A percentile compares a stretch with the other conserved stretches of the same genome.
Evolutionary conservation across 2,113 vertebrate genomes (phyloP).

Genomic region (Heterotilapia buettikoferi): DNA sequence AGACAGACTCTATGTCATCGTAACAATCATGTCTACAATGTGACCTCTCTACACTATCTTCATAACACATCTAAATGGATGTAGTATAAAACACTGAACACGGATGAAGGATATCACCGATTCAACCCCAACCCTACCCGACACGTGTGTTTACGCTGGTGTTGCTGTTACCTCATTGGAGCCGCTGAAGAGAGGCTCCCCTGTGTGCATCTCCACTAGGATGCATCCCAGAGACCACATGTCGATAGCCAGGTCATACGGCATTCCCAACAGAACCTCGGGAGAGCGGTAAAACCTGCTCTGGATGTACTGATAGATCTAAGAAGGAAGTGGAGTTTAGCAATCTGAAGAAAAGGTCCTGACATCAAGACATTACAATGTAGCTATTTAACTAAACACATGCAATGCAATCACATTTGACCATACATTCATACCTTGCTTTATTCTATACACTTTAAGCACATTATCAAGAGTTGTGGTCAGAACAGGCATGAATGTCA

Average conservation of each 20-base stretch:
- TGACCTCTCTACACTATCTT: neutral
- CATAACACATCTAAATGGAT: neutral
- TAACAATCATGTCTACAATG: neutral
- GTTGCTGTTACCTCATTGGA: conserved; percentile 82
- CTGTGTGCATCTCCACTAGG: conserved; percentile 94
- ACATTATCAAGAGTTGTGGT: neutral
- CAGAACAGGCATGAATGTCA: fast-evolving
- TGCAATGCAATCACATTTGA: neutral
- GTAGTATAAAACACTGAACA: neutral
- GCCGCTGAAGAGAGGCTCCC: conserved; percentile 91
- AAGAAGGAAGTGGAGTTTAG: neutral
- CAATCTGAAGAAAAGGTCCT: neutral
- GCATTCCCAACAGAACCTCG: conserved; percentile 89
- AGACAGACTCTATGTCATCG: neutral
- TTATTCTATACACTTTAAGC: neutral
- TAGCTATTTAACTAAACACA: neutral
- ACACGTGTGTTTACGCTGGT: neutral
- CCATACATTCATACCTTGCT: neutral
- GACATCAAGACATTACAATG: neutral
- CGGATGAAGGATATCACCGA: neutral
- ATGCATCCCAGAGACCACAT: conserved; percentile 96
- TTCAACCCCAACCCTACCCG: neutral
- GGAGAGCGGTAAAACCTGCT: conserved; percentile 93
- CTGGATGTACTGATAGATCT: conserved; percentile 97
- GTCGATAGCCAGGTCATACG: conserved; percentile 92